Evolutionary conservation across 2,888 invertebrate species (phyloP), one percentile per base, ranked within the genome.

Genomic region (Drosophila vallismaia): DNA sequence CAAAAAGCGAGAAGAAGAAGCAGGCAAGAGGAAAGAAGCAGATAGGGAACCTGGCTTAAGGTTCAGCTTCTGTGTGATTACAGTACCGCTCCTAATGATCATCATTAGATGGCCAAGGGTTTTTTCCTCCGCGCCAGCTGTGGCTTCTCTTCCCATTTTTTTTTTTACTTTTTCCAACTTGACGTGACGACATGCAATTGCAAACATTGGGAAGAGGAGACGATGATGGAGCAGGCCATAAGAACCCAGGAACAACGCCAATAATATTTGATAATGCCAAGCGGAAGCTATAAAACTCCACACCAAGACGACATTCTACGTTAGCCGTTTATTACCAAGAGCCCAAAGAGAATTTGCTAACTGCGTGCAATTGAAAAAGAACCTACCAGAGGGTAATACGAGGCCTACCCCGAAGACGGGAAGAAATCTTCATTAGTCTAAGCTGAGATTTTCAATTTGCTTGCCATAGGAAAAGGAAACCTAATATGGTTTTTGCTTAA

Each of bases 181-280:
- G 71, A 80, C 88, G 88, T 84, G 83, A 80, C 85, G 74, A 84
- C 85, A 86, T 83, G 87, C 87, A 81, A 83, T 84, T 45, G 28
- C 46, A 71, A 57, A 54, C 40, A 56, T 2, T 31, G 14, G 38
- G 7, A 29, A 51, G 19, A 45, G 31, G 38, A 55, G 14, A 33
- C 28, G 48, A 48, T n/a, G 48, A 19, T 44, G 24, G 24, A 44
- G 10, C 44, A 4, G 44, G 44, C 44, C 42, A 59, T 33, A 58
- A 58, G 51, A 54, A 45, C 48, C 28, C 59, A 49, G 46, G 58
- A 60, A 42, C 55, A 53, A 50, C 48, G 69, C 55, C 76, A 77
- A 86, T 86, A 84, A 83, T 88, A 88, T 88, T 84, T 84, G 84
- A 86, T 86, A 88, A 84, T 86, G 78, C 60, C 76, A 88, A 84